Evolutionary conservation across 1,140 invertebrate genomes (phyloP), one percentile per base, ranked within the genome.

Genomic region (Augochlora pura): DNA sequence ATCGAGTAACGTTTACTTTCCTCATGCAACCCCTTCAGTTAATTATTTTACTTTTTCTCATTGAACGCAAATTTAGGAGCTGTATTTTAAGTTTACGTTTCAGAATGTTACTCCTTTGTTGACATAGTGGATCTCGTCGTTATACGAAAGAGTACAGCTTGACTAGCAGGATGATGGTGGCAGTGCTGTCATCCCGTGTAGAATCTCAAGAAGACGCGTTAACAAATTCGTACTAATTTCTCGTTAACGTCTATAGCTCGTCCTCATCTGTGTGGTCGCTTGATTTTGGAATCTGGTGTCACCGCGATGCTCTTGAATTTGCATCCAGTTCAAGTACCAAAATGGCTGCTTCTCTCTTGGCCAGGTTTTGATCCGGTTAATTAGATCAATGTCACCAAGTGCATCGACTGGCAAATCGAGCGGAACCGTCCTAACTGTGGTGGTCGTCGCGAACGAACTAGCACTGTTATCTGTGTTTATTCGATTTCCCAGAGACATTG

Each of bases 281-380:
- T 63, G 71, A 12, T 39, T 64, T 0, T 1, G n/a, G 12, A 67
- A 70, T 8, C 23, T 80, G 6, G 4, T 27, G 25, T 81, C 80
- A 38, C 86, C 87, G 0, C 85, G 82, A n/a, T 89, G 86, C 12
- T 79, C 89, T 60, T 94, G 92, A 23, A 95, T 94, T 4, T 93
- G 90, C 42, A 90, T 88, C 88, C 92, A 92, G 77, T 95, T 95
- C 5, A 95, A 42, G 52, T 92, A 93, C 94, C 94, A 95, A 81
- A 94, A 95, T 0, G 94, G 94, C 80, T 91, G 90, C n/a, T 93
- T 92, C 8, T 94, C 94, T 1, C 90, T 86, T 7, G 94, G 94
- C 91, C 94, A 91, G 16, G 91, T 79, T 23, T 94, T 90, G 3
- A 95, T 88, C 46, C 92, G 87, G 65, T 94, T 92, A 1, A 94